Evolutionary conservation across 2,888 invertebrate genomes (phyloP).

Genomic region (Tiliacea aurago): DNA sequence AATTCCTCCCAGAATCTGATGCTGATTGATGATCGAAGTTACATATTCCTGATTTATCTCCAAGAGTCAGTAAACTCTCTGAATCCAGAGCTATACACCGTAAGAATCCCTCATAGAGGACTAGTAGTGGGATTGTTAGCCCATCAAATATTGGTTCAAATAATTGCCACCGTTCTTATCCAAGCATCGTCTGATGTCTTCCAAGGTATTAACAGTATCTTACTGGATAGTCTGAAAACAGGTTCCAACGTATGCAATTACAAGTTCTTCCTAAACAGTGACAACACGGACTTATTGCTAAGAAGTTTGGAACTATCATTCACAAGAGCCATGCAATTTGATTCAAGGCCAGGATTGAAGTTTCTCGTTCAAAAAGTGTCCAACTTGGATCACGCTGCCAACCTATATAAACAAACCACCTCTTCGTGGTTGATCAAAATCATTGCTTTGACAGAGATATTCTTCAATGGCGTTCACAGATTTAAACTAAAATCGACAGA

Average conservation of each 20-base stretch:
- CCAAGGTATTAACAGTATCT: slow-evolving; percentile 91
- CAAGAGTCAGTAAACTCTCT: slow-evolving; percentile 93
- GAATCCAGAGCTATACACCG: slow-evolving; percentile 94
- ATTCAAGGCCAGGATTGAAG: slow-evolving; percentile 97
- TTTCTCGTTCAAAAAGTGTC: slow-evolving; percentile 98
- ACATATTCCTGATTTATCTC: slow-evolving; percentile 96
- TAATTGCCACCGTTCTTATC: slow-evolving; percentile 96
- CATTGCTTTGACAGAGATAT: slow-evolving; percentile 96
- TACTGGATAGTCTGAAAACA: slow-evolving; percentile 88
- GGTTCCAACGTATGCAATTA: slow-evolving; percentile 85
- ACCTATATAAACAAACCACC: slow-evolving; percentile 97
- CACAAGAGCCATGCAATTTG: slow-evolving; percentile 95
- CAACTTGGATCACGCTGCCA: slow-evolving; percentile 95
- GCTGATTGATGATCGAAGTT: slow-evolving; percentile 95
- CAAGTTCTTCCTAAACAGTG: slow-evolving; percentile 89
- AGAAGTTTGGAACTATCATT: slow-evolving; percentile 96
- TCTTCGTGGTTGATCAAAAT: slow-evolving; percentile 97
- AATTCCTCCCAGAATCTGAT: slow-evolving; percentile 86
- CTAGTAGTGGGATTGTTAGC: slow-evolving; percentile 97
- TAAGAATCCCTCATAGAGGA: slow-evolving; percentile 96
- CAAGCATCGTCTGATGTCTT: slow-evolving; percentile 93
- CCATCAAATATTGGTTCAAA: slow-evolving; percentile 97
- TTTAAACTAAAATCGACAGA: slow-evolving; percentile 92
- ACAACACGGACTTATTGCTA: slow-evolving; percentile 93
- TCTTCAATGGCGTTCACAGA: slow-evolving; percentile 93